phyloP scores from a whole-genome alignment of 2,797 vertebrate genomes.

The Vireo griseus region DNA sequence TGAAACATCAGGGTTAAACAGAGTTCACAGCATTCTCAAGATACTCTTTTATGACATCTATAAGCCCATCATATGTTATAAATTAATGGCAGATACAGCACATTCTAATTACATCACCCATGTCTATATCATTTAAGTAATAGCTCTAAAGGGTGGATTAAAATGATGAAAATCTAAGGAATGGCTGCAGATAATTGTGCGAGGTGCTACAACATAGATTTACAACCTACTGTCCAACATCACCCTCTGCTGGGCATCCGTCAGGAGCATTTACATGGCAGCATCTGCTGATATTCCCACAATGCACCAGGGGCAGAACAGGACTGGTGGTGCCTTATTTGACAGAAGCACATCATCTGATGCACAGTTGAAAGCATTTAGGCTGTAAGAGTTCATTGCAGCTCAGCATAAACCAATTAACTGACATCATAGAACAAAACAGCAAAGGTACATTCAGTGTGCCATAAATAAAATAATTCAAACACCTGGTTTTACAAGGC shows the following conservation, averaged over 20 bases:
- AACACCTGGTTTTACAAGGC: background rate
- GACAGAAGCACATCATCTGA: background rate
- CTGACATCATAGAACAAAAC: background rate
- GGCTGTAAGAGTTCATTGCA: background rate
- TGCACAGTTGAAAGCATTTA: background rate
- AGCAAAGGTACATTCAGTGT: background rate
- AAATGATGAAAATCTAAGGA: conserved; percentile 43
- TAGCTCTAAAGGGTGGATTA: conserved; percentile 54
- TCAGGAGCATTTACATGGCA: background rate
- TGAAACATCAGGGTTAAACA: conserved; percentile 41
- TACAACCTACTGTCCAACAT: conserved; percentile 57
- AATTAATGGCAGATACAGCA: conserved; percentile 53
- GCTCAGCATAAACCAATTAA: background rate
- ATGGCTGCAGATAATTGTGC: background rate
- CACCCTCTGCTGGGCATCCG: conserved; percentile 52
- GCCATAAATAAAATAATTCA: background rate
- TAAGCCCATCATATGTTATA: conserved; percentile 48
- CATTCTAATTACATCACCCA: conserved; percentile 56
- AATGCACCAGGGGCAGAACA: background rate
- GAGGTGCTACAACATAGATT: conserved; percentile 3
- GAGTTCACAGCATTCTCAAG: conserved; percentile 54
- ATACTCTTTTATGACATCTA: conserved; percentile 43
- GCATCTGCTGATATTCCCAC: background rate
- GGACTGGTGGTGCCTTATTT: background rate
- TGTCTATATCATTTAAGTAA: conserved; percentile 58